phyloP scores from a whole-genome alignment of 2,797 vertebrate species.

The Cirrhinus molitorella region DNA sequence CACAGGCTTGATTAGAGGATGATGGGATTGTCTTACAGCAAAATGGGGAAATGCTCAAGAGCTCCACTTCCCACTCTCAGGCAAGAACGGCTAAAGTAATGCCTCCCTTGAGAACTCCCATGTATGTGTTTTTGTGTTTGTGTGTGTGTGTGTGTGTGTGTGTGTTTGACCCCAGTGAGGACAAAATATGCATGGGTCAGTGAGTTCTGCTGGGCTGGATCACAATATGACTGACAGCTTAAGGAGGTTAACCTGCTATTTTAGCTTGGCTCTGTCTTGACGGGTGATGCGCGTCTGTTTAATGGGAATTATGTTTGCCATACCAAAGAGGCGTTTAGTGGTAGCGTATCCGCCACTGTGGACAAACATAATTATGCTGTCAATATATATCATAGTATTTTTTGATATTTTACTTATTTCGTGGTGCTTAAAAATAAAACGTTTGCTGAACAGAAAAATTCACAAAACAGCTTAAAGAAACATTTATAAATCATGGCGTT shows the following conservation, averaged over 20 bases:
- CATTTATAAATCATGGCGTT: neutral
- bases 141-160: conserved; percentile 32
- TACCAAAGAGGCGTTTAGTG: conserved; percentile 40
- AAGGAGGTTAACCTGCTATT: conserved; percentile 74
- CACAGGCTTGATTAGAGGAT: conserved; percentile 83
- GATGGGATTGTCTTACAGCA: conserved; percentile 92
- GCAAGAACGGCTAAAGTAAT: conserved; percentile 91
- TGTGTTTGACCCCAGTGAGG: conserved; percentile 85
- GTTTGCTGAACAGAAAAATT: neutral
- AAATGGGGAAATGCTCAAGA: conserved; percentile 90
- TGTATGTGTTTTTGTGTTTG: too few relatives aligned
- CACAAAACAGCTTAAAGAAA: neutral
- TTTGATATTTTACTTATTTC: neutral
- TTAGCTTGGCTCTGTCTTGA: conserved; percentile 63
- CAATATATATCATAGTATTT: conserved; percentile 12
- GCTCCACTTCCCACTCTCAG: conserved; percentile 93
- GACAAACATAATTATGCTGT: conserved; percentile 47
- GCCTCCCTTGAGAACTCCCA: conserved; percentile 86
- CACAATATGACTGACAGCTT: conserved; percentile 77
- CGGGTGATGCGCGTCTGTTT: conserved; percentile 47
- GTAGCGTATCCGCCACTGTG: conserved; percentile 1
- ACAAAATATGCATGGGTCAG: conserved; percentile 96
- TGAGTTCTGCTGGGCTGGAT: conserved; percentile 83
- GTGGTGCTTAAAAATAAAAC: neutral
- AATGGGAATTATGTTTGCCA: conserved; percentile 53